These are phyloP conservation scores for Glossophaga mutica DNA, from an alignment of 2,797 vertebrate species.

Conservation along the genomic window DNA sequence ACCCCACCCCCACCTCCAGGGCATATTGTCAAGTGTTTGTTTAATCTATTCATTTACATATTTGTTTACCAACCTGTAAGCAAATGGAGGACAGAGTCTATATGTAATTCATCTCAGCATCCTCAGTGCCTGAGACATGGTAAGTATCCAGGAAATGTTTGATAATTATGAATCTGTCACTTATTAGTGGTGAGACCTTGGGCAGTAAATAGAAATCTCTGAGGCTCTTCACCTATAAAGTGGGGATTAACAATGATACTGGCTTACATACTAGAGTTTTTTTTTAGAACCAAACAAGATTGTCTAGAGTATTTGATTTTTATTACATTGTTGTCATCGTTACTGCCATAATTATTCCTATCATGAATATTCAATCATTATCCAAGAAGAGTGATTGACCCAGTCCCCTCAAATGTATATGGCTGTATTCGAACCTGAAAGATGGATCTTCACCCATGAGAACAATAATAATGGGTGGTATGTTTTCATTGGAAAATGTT, in stretches of 20 bases:
- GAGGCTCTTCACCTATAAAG: not conserved
- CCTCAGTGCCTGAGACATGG: not conserved
- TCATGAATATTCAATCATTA: constrained; percentile 26
- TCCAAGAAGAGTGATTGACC: not conserved
- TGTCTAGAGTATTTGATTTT: constrained; percentile 23
- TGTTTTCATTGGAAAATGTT: constrained; percentile 52
- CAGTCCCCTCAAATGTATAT: constrained; percentile 1
- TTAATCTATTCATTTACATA: not conserved
- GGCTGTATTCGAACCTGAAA: constrained; percentile 46
- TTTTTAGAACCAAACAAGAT: not conserved
- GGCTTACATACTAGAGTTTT: not conserved
- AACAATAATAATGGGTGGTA: not conserved
- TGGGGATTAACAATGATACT: not conserved
- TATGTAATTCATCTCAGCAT: not conserved
- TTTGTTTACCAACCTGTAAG: not conserved
- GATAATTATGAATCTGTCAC: not conserved
- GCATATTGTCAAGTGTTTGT: not conserved
- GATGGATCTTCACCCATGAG: constrained; percentile 18
- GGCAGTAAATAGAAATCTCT: not conserved
- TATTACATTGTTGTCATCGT: not conserved
- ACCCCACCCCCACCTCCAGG: not conserved
- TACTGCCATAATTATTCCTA: constrained; percentile 1
- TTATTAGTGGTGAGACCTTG: not conserved
- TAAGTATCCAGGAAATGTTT: not conserved
- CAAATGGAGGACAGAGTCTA: not conserved